Evolutionary conservation across 2,888 invertebrate genomes (phyloP).

Genomic region (Seira musarum): DNA sequence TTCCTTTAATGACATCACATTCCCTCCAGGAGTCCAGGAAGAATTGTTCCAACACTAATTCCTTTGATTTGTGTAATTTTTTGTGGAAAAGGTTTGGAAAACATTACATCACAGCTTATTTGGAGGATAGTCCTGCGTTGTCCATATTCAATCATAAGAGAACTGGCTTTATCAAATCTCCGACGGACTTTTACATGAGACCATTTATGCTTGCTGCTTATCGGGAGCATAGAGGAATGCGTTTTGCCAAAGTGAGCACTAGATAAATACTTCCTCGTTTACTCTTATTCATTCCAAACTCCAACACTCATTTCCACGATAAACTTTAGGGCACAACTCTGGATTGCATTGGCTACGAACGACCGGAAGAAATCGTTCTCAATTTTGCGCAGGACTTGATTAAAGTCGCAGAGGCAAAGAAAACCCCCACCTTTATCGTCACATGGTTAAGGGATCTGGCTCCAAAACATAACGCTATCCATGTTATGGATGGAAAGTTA

Average conservation of each 20-base stretch:
- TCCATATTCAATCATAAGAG: slow-evolving; percentile 23
- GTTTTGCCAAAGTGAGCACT: too few relatives aligned
- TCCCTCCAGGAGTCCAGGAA: not conserved
- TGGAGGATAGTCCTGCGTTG: slow-evolving; percentile 33
- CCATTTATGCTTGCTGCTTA: slow-evolving; percentile 73
- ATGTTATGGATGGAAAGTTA: slow-evolving; percentile 20
- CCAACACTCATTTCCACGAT: not conserved
- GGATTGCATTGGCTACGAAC: slow-evolving; percentile 43
- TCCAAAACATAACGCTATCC: slow-evolving; percentile 17
- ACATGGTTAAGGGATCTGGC: slow-evolving; percentile 25
- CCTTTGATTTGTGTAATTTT: slow-evolving; percentile 34
- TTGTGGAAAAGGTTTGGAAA: slow-evolving; percentile 41
- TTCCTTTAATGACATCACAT: slow-evolving; percentile 32
- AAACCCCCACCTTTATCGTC: slow-evolving; percentile 36
- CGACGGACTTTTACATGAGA: slow-evolving; percentile 50
- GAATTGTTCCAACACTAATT: slow-evolving; percentile 32
- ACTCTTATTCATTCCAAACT: not conserved
- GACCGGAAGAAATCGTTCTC: slow-evolving; percentile 35
- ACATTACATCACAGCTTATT: slow-evolving; percentile 36
- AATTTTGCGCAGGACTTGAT: slow-evolving; percentile 22
- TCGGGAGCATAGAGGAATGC: not conserved
- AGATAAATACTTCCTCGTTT: too few relatives aligned
- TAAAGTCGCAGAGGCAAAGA: not conserved
- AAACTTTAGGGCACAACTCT: not conserved
- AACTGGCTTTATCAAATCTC: slow-evolving; percentile 38